Percentiles rank a stretch among this genome's conserved stretches.
Evolutionary conservation across 2,797 vertebrate species (phyloP).

Genomic region (Tokudaia tokunoshimensis): DNA sequence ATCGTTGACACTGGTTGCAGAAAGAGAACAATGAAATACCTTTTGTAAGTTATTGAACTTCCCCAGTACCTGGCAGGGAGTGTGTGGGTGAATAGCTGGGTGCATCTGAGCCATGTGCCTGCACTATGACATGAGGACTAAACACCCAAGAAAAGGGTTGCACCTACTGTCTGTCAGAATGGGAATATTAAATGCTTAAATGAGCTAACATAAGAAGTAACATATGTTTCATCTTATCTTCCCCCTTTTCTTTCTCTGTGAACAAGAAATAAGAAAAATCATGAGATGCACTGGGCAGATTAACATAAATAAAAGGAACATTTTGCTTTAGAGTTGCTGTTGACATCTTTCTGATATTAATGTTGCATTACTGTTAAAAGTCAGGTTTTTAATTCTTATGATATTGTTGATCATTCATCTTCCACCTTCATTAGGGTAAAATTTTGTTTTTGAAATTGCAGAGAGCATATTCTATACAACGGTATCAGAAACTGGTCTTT

Average conservation of each 20-base stretch:
- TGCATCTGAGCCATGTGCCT: background rate
- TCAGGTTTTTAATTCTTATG: background rate
- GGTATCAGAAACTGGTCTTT: background rate
- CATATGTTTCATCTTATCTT: conserved; percentile 55
- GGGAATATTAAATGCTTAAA: conserved; percentile 65
- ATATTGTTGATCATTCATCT: background rate
- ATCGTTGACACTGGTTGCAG: background rate
- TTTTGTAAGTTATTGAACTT: background rate
- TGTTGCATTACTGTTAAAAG: background rate
- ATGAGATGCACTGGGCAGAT: conserved; percentile 25
- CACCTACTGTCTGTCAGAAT: background rate
- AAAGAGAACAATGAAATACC: background rate
- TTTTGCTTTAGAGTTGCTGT: background rate
- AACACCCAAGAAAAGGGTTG: background rate
- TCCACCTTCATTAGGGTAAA: background rate
- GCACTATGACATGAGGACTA: background rate
- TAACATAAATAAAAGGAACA: conserved; percentile 17
- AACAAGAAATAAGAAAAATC: conserved; percentile 66
- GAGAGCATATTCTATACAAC: background rate
- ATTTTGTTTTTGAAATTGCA: background rate
- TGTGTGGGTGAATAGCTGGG: background rate
- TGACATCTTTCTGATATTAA: background rate
- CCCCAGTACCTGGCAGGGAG: background rate
- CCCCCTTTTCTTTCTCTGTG: conserved; percentile 54
- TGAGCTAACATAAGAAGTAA: conserved; percentile 64